phyloP scores from a whole-genome alignment of 2,797 vertebrate species.

The Malacoraja senta region DNA sequence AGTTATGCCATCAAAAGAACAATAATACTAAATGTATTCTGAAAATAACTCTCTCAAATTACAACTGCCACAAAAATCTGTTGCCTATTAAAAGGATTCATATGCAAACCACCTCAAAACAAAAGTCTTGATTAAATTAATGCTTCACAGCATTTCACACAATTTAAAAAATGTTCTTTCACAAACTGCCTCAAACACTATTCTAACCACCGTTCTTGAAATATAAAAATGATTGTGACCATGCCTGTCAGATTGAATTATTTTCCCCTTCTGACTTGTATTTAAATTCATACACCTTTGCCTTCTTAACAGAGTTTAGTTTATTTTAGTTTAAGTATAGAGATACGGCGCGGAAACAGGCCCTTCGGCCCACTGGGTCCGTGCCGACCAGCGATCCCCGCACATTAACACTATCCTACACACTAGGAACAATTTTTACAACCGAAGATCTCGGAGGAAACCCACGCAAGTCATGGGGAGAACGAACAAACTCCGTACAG shows the following conservation, averaged over 20 bases:
- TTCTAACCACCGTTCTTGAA: conserved; percentile 1
- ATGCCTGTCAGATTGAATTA: not conserved
- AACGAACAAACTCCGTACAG: too few species aligned
- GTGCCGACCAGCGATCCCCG: too few species aligned
- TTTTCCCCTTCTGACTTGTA: not conserved
- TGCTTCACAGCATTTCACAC: not conserved
- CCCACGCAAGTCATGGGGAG: too few species aligned
- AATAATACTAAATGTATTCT: conserved; percentile 10
- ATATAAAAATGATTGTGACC: not conserved
- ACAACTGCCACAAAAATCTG: not conserved
- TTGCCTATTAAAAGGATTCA: conserved; percentile 18
- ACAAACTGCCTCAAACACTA: conserved; percentile 31
- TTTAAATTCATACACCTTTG: too few species aligned
- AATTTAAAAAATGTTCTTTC: conserved; percentile 6
- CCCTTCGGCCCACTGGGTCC: too few species aligned
- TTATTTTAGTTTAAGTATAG: too few species aligned
- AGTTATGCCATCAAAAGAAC: not conserved
- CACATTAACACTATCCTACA: too few species aligned
- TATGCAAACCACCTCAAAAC: conserved; percentile 15
- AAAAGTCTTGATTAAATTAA: not conserved
- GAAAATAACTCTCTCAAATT: conserved; percentile 28
- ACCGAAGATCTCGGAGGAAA: too few species aligned
- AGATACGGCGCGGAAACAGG: too few species aligned
- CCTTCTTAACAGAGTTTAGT: not conserved
- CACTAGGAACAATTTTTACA: too few species aligned